phyloP scores from a whole-genome alignment of 2,797 vertebrate genomes.

The Zenarchopterus dispar region DNA sequence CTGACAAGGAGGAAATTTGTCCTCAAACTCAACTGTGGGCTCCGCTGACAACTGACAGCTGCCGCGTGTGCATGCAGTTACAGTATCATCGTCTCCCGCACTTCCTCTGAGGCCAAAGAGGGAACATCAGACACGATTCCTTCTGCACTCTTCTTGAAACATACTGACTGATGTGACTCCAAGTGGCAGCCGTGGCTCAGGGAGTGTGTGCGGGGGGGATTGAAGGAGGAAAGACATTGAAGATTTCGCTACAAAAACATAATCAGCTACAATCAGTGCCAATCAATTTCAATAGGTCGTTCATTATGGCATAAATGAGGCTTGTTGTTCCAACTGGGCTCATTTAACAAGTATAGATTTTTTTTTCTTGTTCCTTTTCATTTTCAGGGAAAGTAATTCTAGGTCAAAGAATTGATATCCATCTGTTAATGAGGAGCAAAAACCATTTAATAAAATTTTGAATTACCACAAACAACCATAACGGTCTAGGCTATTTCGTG shows the following conservation, averaged over 20 bases:
- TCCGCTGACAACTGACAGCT: slow-evolving; percentile 56
- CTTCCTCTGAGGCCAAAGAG: slow-evolving; percentile 42
- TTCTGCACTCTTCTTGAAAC: slow-evolving; percentile 31
- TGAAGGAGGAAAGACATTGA: slow-evolving; percentile 33
- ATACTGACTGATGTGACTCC: slow-evolving; percentile 38
- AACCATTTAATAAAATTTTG: slow-evolving; percentile 30
- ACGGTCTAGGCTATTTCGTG: slow-evolving; percentile 14
- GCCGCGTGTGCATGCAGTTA: slow-evolving; percentile 26
- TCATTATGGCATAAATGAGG: slow-evolving; percentile 43
- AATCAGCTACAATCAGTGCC: slow-evolving; percentile 51
- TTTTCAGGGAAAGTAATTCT: slow-evolving; percentile 11
- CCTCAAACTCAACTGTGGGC: slow-evolving; percentile 52
- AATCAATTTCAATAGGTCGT: slow-evolving; percentile 57
- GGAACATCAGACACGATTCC: slow-evolving; percentile 47
- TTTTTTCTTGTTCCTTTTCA: neutral
- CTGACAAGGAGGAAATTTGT: slow-evolving; percentile 45
- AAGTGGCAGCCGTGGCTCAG: slow-evolving; percentile 45
- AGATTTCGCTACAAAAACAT: slow-evolving; percentile 47
- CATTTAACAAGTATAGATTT: slow-evolving; percentile 8
- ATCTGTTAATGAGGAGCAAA: slow-evolving; percentile 31
- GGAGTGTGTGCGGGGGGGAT: slow-evolving; percentile 8
- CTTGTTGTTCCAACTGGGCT: slow-evolving; percentile 29
- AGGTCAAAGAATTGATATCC: slow-evolving; percentile 26
- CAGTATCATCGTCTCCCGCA: slow-evolving; percentile 54
- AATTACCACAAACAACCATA: slow-evolving; percentile 41